phyloP scores from a whole-genome alignment of 2,888 invertebrate genomes.

The Branchinecta sandiegonensis region DNA sequence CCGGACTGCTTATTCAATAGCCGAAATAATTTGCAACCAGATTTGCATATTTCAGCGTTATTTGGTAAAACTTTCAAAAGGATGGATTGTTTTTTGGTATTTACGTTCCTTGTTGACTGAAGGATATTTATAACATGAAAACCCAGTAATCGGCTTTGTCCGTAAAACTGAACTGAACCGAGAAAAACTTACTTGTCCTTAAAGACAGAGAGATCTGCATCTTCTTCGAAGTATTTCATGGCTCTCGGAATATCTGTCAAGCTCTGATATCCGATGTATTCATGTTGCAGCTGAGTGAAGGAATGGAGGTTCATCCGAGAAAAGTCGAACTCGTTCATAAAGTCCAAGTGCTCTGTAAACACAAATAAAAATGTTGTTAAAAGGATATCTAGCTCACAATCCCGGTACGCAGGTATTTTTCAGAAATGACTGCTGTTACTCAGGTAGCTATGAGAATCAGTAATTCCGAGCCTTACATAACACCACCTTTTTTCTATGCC shows the following conservation, averaged over 20 bases:
- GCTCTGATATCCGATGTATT: constrained; percentile 87
- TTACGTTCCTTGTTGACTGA: no score
- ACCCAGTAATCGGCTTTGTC: no score
- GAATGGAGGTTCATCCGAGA: constrained; percentile 60
- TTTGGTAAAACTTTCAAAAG: no score
- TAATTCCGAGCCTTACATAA: constrained; percentile 4
- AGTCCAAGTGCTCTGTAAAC: constrained; percentile 79
- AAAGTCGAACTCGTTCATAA: constrained; percentile 60
- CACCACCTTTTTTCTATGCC: no score
- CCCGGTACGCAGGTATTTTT: not conserved
- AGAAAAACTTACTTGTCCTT: constrained; percentile 3
- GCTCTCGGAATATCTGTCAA: constrained; percentile 84
- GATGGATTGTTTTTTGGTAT: no score
- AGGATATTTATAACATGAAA: no score
- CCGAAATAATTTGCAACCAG: no score
- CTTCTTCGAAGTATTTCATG: constrained; percentile 51
- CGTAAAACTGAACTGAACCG: no score
- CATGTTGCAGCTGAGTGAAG: constrained; percentile 76
- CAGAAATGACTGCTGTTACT: constrained; percentile 12
- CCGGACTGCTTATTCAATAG: no score
- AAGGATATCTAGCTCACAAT: no score
- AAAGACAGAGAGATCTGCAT: constrained; percentile 36
- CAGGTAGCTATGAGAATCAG: constrained; percentile 18
- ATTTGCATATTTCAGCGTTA: no score
- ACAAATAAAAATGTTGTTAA: constrained; percentile 16